Evolutionary conservation across 2,797 vertebrate species (phyloP), one percentile per base, ranked within the genome.

Genomic region (Hafferia zeledoni): DNA sequence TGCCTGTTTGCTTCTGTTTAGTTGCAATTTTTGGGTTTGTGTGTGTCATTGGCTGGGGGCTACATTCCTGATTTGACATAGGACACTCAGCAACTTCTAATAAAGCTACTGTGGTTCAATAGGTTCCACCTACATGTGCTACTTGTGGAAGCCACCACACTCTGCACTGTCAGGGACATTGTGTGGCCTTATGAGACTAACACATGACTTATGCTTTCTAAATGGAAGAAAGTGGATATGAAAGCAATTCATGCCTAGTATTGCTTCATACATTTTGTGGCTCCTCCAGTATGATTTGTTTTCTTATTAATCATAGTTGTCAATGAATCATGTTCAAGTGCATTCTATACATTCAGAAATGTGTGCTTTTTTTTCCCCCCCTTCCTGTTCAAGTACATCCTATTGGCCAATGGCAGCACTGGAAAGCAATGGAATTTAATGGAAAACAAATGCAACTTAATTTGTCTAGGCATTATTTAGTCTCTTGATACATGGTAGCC

Each of bases 211-310:
- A 59, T 20, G 30, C 91, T 95, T 96, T 94, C 96, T 96, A 86
- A 72, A 50, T 69, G 59, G 69, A 67, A 65, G 49, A 91, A 92
- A 74, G 47, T 60, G 67, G 27, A n/a, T 70, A 56, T 90, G 81
- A 95, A 94, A 86, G 83, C 43, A 93, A 57, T 89, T 75, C 35
- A 24, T 81, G 78, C 53, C 63, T 93, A 69, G 77, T 92, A 49
- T 95, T 96, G 74, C 84, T 95, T 93, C 83, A 77, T 91, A 80
- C n/a, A 50, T 61, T 13, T 93, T 96, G 94, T 55, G 55, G 87
- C 86, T 88, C 30, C 24, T 78, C 47, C 61, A 20, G 18, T 43
- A 14, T 89, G 63, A 84, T 91, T 93, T 93, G 83, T 90, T 93
- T 90, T 27, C 20, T 6, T 17, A 15, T 68, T 83, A 83, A 52